These are phyloP conservation scores for Pseudomyrmex pallidus DNA, from an alignment of 1,140 invertebrate genomes.

Conservation along the genomic window DNA sequence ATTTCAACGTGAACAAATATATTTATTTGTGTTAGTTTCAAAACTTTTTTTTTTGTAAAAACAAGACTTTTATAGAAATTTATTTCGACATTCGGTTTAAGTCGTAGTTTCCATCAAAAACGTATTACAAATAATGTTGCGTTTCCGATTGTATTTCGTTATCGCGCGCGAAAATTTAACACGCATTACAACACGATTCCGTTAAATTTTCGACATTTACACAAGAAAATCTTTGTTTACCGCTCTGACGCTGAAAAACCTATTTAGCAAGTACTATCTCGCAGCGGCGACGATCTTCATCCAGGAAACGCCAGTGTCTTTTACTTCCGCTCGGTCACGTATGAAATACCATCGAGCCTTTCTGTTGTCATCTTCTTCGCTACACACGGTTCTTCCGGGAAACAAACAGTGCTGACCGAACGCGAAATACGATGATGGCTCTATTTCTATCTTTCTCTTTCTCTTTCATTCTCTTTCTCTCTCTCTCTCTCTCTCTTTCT, in stretches of 20 bases:
- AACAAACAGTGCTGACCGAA: slow-evolving; percentile 28
- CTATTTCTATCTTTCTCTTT: slow-evolving; percentile 35
- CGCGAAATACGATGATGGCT: slow-evolving; percentile 28
- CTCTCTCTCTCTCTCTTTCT: background rate
- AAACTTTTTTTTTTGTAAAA: no score
- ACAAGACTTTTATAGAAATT: no score
- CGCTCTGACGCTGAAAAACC: background rate
- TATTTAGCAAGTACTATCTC: background rate
- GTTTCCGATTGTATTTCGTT: no score
- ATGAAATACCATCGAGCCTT: slow-evolving; percentile 27
- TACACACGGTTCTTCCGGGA: slow-evolving; percentile 9
- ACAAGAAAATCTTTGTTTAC: background rate
- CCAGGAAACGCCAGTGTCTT: slow-evolving; percentile 11
- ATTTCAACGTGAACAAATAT: slow-evolving; percentile 3
- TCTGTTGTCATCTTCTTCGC: slow-evolving; percentile 32
- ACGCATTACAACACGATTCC: background rate
- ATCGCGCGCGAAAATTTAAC: background rate
- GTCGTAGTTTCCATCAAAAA: no score
- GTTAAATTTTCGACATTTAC: slow-evolving; percentile 14
- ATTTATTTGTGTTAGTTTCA: no score
- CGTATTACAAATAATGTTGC: background rate
- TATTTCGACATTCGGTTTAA: no score
- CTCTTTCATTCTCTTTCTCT: slow-evolving; percentile 16
- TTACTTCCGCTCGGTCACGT: slow-evolving; percentile 12
- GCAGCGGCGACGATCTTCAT: background rate